Conservation (phyloP, 2,888 invertebrate genomes). For the Ariolimax columbianus region DNA sequence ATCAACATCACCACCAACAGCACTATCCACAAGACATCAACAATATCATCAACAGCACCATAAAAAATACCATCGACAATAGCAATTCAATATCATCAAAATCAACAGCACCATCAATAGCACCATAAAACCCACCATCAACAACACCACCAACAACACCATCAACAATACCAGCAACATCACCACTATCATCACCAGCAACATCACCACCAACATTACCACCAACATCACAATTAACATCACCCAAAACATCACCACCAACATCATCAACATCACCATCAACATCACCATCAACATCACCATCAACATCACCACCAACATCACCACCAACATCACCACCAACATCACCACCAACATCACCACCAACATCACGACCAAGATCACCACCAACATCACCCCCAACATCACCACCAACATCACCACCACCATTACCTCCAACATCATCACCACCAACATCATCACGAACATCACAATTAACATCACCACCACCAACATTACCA, state of each 20-base stretch:
- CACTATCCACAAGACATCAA: background rate
- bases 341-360: background rate
- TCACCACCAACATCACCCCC: background rate
- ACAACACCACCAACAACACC: no score
- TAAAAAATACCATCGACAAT: background rate
- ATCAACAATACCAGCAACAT: background rate
- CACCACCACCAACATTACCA: no score
- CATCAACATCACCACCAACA: background rate
- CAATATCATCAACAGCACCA: background rate
- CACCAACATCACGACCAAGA: no score
- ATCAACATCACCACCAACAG: no score
- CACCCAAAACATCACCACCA: no score
- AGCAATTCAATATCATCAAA: no score
- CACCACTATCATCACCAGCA: conserved; percentile 1
- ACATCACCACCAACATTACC: background rate
- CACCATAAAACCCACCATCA: no score
- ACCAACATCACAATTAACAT: no score
- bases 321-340: background rate
- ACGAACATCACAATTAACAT: no score
- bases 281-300: background rate
- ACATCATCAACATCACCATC: conserved; percentile 5
- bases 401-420: no score
- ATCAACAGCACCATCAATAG: background rate
- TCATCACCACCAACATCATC: background rate
- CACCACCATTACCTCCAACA: no score